A percentile compares a stretch with the other conserved stretches of the same genome.
These are phyloP conservation scores for Mus musculus DNA, from an alignment of 2,113 vertebrate genomes.

Conservation along the genomic window GRCm39 chrX:60429501-60430000, in stretches of 20 bases:
- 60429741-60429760: not conserved
- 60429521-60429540: slow-evolving; percentile 23
- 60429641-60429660: not conserved
- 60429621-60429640: slow-evolving; percentile 9
- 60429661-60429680: not conserved
- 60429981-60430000: not conserved
- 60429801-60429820: not conserved
- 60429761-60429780: not conserved
- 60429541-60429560: slow-evolving; percentile 1
- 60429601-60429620: not conserved
- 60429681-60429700: not conserved
- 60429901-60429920: not conserved
- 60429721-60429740: not conserved
- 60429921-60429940: not conserved
- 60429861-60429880: not conserved
- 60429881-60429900: not conserved
- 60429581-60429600: slow-evolving; percentile 8
- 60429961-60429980: not conserved
- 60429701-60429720: not conserved
- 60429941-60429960: not conserved
- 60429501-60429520: slow-evolving; percentile 52
- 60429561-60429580: not conserved
- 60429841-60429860: not conserved
- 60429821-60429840: not conserved
- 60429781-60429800: not conserved